Percentiles rank a stretch among this genome's conserved stretches.
phyloP scores from a whole-genome alignment of 2,797 vertebrate species.

The Pyrrhura leucotis region DNA sequence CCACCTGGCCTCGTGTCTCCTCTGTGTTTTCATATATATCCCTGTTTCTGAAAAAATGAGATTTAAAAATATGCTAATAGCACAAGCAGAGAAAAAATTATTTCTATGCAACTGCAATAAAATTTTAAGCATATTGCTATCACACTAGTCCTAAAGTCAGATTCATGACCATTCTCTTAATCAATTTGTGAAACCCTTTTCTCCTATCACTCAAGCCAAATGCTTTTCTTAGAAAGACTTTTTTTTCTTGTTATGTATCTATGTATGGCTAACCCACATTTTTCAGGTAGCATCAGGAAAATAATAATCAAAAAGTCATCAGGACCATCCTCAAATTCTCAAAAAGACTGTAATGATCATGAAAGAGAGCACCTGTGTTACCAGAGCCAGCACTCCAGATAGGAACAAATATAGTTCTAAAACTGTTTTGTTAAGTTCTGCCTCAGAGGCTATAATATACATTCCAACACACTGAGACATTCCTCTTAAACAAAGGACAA shows the following conservation, averaged over 20 bases:
- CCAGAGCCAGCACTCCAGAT: neutral
- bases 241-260: neutral
- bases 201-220: neutral
- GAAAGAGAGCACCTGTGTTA: neutral
- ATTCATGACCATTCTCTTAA: neutral
- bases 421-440: neutral
- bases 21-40: neutral
- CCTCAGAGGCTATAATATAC: neutral
- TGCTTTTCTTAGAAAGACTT: neutral
- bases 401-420: neutral
- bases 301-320: neutral
- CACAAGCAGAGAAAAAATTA: neutral
- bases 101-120: neutral
- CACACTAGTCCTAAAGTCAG: neutral
- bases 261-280: neutral
- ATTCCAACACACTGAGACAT: neutral
- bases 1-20: neutral
- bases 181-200: neutral
- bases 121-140: neutral
- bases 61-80: neutral
- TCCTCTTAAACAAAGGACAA: neutral
- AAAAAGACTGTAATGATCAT: rapidly evolving
- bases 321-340: neutral
- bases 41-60: neutral
- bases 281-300: neutral